These are phyloP conservation scores for Acyrthosiphon pisum DNA, from an alignment of 1,140 invertebrate species.

Conservation along the genomic window DNA sequence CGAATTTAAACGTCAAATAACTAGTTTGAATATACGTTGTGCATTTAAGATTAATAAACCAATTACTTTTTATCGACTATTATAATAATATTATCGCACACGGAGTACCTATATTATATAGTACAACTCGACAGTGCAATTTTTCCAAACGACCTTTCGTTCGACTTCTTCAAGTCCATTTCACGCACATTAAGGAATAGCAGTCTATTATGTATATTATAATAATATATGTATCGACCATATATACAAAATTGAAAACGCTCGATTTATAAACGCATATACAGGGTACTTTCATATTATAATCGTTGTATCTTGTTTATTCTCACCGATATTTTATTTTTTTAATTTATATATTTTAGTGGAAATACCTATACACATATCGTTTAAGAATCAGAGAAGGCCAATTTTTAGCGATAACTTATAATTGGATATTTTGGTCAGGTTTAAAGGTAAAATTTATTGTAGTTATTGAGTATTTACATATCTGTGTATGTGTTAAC, in stretches of 20 bases:
- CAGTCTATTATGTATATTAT: background rate
- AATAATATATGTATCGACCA: background rate
- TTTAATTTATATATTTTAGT: background rate
- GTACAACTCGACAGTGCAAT: background rate
- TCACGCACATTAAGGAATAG: background rate
- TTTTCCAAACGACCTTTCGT: background rate
- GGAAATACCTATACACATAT: no score
- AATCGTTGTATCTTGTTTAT: background rate
- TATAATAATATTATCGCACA: background rate
- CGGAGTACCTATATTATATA: background rate
- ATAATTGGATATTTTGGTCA: background rate
- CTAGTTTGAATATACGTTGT: background rate
- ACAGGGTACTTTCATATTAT: background rate
- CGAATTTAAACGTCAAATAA: background rate
- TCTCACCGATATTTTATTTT: background rate
- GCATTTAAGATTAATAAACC: background rate
- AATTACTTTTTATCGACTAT: conserved; percentile 7
- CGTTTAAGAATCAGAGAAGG: background rate
- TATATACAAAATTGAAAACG: background rate
- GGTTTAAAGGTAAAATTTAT: background rate
- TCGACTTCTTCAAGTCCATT: background rate
- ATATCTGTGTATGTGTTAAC: background rate
- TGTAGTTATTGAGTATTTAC: no score
- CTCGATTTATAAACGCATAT: background rate
- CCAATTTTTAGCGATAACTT: background rate